Evolutionary conservation across 2,113 vertebrate genomes (phyloP).

Genomic region (Grus americana): DNA sequence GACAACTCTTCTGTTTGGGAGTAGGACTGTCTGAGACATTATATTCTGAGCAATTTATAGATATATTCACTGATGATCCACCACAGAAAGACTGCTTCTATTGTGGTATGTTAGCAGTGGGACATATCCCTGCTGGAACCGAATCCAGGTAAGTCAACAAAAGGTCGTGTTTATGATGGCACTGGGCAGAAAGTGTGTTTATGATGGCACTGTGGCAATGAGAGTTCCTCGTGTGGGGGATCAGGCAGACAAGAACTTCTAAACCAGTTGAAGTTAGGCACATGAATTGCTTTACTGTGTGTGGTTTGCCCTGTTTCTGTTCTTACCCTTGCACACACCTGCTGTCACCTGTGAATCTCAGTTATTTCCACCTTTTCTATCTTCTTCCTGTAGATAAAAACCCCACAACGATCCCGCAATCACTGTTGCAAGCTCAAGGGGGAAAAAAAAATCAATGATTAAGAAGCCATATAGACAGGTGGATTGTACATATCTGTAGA

Average conservation of each 20-base stretch:
- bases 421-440: neutral
- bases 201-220: neutral
- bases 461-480: neutral
- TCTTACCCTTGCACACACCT: neutral
- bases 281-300: neutral
- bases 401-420: neutral
- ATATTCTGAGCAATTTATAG: neutral
- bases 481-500: neutral
- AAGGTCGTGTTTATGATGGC: neutral
- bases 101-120: neutral
- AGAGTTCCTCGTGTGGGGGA: neutral
- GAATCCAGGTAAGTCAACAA: neutral
- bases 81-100: neutral
- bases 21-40: neutral
- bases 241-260: neutral
- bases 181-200: neutral
- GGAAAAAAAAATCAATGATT: neutral
- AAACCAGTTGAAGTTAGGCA: neutral
- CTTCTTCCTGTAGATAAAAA: neutral
- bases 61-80: neutral
- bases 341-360: neutral
- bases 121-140: neutral
- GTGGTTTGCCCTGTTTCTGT: neutral
- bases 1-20: neutral
- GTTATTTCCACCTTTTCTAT: neutral